Evolutionary conservation across 2,113 vertebrate species (phyloP).

Genomic region (Clarias batrachus): DNA sequence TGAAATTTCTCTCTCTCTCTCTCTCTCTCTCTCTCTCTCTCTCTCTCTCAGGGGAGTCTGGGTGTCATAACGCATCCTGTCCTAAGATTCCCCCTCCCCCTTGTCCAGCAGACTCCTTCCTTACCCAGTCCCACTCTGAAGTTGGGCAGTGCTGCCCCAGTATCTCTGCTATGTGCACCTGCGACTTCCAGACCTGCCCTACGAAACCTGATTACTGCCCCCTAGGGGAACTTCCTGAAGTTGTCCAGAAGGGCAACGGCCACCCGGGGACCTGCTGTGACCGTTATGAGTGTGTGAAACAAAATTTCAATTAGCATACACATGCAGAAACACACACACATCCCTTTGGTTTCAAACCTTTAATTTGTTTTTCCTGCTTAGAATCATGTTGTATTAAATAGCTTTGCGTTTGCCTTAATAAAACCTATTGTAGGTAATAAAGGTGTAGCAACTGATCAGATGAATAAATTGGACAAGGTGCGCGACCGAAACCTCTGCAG

Average conservation of each 20-base stretch:
- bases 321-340: neutral
- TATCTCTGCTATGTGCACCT: constrained; percentile 30
- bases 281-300: constrained; percentile 13
- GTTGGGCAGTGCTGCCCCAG: constrained; percentile 44
- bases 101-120: constrained; percentile 23
- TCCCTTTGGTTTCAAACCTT: too few species aligned
- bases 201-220: neutral
- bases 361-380: too few species aligned
- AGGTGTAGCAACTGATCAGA: neutral
- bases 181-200: constrained; percentile 19
- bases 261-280: constrained; percentile 35
- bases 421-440: neutral
- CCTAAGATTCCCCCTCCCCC: neutral
- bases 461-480: neutral
- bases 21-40: neutral
- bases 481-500: neutral
- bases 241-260: neutral
- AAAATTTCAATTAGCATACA: neutral
- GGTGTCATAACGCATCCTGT: constrained; percentile 16
- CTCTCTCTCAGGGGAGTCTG: neutral
- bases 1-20: neutral
- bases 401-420: neutral
- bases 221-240: neutral
- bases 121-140: constrained; percentile 14
- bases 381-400: neutral